phyloP scores from a whole-genome alignment of 1,140 invertebrate genomes.

The Chrysoperla carnea region DNA sequence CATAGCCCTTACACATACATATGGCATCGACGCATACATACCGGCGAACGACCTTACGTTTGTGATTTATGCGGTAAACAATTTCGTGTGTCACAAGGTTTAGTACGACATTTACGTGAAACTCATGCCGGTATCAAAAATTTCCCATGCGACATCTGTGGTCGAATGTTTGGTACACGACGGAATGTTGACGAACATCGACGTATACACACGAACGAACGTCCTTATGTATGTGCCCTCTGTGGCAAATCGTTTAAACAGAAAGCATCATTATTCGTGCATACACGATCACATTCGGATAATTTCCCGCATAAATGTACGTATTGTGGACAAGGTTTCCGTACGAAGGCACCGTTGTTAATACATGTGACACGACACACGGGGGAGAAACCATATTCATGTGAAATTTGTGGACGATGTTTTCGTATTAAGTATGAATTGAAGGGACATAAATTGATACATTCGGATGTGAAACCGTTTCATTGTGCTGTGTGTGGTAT shows the following conservation, averaged over 20 bases:
- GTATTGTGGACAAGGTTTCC: slow-evolving; percentile 40
- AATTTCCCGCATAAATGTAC: slow-evolving; percentile 36
- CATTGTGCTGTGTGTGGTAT: slow-evolving; percentile 22
- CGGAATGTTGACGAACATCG: slow-evolving; percentile 25
- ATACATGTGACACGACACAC: slow-evolving; percentile 43
- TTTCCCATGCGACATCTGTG: slow-evolving; percentile 33
- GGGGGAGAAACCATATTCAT: slow-evolving; percentile 43
- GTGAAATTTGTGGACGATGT: slow-evolving; percentile 31
- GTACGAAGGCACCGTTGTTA: slow-evolving; percentile 32
- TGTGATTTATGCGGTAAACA: slow-evolving; percentile 57
- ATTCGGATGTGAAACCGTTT: slow-evolving; percentile 31
- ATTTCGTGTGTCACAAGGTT: slow-evolving; percentile 41
- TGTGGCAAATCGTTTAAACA: slow-evolving; percentile 38
- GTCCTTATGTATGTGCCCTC: slow-evolving; percentile 33
- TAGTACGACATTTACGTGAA: slow-evolving; percentile 38
- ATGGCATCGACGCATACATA: slow-evolving; percentile 44
- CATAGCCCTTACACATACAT: slow-evolving; percentile 37
- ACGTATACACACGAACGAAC: slow-evolving; percentile 23
- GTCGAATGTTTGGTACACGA: slow-evolving; percentile 29
- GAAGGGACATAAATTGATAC: slow-evolving; percentile 29
- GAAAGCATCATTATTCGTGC: slow-evolving; percentile 31
- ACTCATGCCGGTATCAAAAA: slow-evolving; percentile 42
- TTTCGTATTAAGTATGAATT: slow-evolving; percentile 29
- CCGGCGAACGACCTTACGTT: slow-evolving; percentile 50
- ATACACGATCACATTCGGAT: slow-evolving; percentile 31